Conservation (phyloP, 2,888 invertebrate genomes). For the Agrotis segetum region DNA sequence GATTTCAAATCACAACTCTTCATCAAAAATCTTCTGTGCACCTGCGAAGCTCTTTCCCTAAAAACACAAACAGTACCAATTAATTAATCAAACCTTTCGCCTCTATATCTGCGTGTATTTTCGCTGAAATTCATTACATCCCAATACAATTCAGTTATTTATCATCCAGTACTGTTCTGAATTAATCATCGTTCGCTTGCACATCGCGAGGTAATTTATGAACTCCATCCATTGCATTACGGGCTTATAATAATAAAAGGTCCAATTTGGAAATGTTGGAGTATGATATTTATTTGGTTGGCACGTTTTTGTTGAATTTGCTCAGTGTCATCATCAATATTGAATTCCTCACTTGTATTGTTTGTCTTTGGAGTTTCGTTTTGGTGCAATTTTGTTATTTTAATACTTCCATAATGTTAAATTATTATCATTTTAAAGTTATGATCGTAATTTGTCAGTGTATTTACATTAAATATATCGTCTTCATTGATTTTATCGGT, state of each 20-base stretch:
- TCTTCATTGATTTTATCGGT: neutral
- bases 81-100: slow-evolving; percentile 45
- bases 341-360: neutral
- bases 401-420: too few species aligned
- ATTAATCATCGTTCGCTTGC: slow-evolving; percentile 59
- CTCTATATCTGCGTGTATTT: slow-evolving; percentile 40
- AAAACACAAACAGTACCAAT: slow-evolving; percentile 29
- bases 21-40: slow-evolving; percentile 6
- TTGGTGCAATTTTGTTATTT: neutral
- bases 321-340: neutral
- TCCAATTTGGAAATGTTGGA: slow-evolving; percentile 30
- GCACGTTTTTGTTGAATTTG: slow-evolving; percentile 11
- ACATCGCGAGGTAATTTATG: slow-evolving; percentile 59
- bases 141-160: slow-evolving; percentile 58
- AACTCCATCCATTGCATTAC: slow-evolving; percentile 54
- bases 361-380: neutral
- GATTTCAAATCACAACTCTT: slow-evolving; percentile 16
- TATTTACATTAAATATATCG: neutral
- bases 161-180: slow-evolving; percentile 50
- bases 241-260: slow-evolving; percentile 41
- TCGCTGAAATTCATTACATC: slow-evolving; percentile 50
- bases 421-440: neutral
- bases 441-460: neutral
- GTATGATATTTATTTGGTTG: slow-evolving; percentile 35
- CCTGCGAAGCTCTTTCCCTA: neutral